Conservation (phyloP, 2,888 invertebrate species). For the Cheilosia vernalis region DNA sequence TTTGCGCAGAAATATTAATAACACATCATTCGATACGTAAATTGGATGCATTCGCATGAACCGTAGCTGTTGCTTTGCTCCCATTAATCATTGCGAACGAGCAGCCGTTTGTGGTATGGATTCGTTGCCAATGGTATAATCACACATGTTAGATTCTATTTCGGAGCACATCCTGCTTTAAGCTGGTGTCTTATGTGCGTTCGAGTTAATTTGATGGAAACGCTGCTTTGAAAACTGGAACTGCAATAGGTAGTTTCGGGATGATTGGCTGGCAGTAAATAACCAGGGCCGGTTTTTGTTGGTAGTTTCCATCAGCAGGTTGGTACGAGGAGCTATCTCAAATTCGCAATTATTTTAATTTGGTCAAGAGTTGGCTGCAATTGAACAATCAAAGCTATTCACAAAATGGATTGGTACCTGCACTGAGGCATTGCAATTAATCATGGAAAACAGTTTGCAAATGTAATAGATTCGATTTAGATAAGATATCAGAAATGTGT, state of each 20-base stretch:
- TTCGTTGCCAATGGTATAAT: slow-evolving; percentile 50
- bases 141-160: slow-evolving; percentile 66
- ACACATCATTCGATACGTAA: slow-evolving; percentile 75
- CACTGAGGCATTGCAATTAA: no score
- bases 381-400: no score
- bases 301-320: slow-evolving; percentile 49
- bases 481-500: no score
- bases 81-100: slow-evolving; percentile 67
- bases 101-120: slow-evolving; percentile 46
- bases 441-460: no score
- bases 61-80: slow-evolving; percentile 55
- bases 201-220: slow-evolving; percentile 39
- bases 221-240: slow-evolving; percentile 27
- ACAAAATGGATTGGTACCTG: no score
- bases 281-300: slow-evolving; percentile 49
- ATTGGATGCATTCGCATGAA: slow-evolving; percentile 73
- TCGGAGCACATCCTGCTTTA: slow-evolving; percentile 46
- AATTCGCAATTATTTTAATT: slow-evolving; percentile 24
- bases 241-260: slow-evolving; percentile 30
- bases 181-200: slow-evolving; percentile 59
- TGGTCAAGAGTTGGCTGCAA: background rate
- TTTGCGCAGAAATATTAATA: slow-evolving; percentile 72
- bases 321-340: slow-evolving; percentile 1
- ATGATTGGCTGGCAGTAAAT: slow-evolving; percentile 39
- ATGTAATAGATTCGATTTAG: no score